Conservation (phyloP, 2,888 invertebrate genomes). For the Griposia aprilina region DNA sequence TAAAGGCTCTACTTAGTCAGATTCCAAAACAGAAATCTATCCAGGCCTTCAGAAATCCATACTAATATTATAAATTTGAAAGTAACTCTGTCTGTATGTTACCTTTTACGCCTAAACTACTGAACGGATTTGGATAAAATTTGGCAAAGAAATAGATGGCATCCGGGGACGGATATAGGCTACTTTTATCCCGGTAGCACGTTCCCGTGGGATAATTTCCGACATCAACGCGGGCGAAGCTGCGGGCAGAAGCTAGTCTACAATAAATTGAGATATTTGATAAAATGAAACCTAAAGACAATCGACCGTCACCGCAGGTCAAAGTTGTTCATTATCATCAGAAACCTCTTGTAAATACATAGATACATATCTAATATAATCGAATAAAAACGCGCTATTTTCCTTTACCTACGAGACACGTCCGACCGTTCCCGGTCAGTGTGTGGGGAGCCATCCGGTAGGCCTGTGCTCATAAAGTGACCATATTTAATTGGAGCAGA, state of each 20-base stretch:
- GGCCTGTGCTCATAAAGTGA: slow-evolving; percentile 10
- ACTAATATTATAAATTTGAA: too few relatives aligned
- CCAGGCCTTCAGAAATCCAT: background rate
- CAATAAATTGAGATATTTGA: too few relatives aligned
- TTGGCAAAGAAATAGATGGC: too few relatives aligned
- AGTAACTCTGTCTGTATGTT: too few relatives aligned
- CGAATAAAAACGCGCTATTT: slow-evolving; percentile 34
- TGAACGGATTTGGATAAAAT: too few relatives aligned
- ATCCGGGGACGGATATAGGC: too few relatives aligned
- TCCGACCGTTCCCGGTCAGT: slow-evolving; percentile 24
- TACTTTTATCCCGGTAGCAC: too few relatives aligned
- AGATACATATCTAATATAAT: slow-evolving; percentile 8
- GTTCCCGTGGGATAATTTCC: too few relatives aligned
- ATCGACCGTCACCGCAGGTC: slow-evolving; percentile 4
- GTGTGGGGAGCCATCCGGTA: background rate
- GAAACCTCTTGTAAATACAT: background rate
- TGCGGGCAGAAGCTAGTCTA: too few relatives aligned
- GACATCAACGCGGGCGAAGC: too few relatives aligned
- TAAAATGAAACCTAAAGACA: background rate
- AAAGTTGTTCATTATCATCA: slow-evolving; percentile 1
- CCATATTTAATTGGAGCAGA: background rate
- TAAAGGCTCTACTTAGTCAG: too few relatives aligned
- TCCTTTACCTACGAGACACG: slow-evolving; percentile 10
- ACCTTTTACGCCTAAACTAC: too few relatives aligned
- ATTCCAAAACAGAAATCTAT: background rate